phyloP scores from a whole-genome alignment of 2,113 vertebrate species.

The Elgaria multicarinata region DNA sequence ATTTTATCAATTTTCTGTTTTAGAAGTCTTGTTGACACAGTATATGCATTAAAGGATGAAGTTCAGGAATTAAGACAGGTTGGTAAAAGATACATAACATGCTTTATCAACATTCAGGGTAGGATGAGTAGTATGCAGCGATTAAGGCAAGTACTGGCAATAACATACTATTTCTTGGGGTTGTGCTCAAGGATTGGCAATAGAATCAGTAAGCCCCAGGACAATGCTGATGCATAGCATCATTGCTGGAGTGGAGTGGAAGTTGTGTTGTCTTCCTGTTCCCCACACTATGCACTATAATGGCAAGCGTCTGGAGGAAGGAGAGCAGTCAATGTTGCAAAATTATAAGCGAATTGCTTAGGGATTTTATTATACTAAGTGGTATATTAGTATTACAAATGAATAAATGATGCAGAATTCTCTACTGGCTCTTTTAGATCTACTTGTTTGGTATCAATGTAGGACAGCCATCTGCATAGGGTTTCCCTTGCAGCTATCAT shows the following conservation, averaged over 20 bases:
- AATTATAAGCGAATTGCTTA: no score
- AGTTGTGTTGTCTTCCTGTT: not conserved
- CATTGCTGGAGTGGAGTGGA: not conserved
- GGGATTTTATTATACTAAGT: no score
- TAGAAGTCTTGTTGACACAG: constrained; percentile 95
- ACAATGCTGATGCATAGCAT: not conserved
- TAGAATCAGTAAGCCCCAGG: not conserved
- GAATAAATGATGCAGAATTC: no score
- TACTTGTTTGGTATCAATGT: not conserved
- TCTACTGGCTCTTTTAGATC: not conserved
- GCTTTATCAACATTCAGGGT: not conserved
- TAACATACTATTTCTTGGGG: not conserved
- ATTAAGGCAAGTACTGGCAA: not conserved
- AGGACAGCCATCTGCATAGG: not conserved
- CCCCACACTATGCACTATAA: not conserved
- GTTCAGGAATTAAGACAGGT: constrained; percentile 96
- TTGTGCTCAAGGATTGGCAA: not conserved
- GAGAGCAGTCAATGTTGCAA: not conserved
- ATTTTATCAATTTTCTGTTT: constrained; percentile 50
- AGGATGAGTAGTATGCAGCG: not conserved
- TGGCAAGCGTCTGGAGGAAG: not conserved
- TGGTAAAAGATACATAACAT: constrained; percentile 45
- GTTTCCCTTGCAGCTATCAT: not conserved
- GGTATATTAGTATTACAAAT: no score
- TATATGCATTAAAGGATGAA: constrained; percentile 93